Percentiles rank a stretch among this genome's conserved stretches.
These are phyloP conservation scores for Drosophila niveifrons DNA, from an alignment of 2,888 invertebrate species.

Conservation along the genomic window DNA sequence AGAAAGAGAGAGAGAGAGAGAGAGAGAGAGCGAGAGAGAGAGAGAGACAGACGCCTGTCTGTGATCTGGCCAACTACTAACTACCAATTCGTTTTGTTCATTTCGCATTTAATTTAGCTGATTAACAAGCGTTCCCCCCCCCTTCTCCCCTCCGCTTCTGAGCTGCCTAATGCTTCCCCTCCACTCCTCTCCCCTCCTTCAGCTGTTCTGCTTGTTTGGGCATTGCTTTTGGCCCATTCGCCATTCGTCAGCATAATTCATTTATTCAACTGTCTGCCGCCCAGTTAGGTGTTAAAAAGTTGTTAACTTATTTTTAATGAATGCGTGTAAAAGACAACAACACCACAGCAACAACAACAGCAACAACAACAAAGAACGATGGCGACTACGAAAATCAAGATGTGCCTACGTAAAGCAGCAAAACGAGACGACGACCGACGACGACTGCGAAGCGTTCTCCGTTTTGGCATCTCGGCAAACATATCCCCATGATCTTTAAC, in stretches of 20 bases:
- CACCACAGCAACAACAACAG: conserved; percentile 27
- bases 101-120: conserved; percentile 82
- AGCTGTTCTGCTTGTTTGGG: background rate
- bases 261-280: conserved; percentile 82
- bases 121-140: conserved; percentile 65
- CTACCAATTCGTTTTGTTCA: conserved; percentile 78
- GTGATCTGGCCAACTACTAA: conserved; percentile 49
- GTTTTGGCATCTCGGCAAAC: conserved; percentile 72
- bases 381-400: conserved; percentile 51
- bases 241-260: conserved; percentile 80
- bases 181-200: background rate
- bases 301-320: conserved; percentile 83
- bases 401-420: conserved; percentile 58
- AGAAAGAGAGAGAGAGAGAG: background rate
- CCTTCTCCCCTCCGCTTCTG: background rate
- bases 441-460: conserved; percentile 50
- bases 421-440: conserved; percentile 32
- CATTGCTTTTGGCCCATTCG: conserved; percentile 34
- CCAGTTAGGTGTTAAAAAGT: conserved; percentile 84
- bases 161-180: conserved; percentile 5
- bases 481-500: conserved; percentile 78
- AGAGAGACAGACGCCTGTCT: background rate
- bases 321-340: conserved; percentile 70
- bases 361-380: conserved; percentile 20
- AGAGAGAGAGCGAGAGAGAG: background rate